A percentile compares a stretch with the other conserved stretches of the same genome.
Evolutionary conservation across 1,140 invertebrate species (phyloP).

Genomic region (Leucophenga varia): DNA sequence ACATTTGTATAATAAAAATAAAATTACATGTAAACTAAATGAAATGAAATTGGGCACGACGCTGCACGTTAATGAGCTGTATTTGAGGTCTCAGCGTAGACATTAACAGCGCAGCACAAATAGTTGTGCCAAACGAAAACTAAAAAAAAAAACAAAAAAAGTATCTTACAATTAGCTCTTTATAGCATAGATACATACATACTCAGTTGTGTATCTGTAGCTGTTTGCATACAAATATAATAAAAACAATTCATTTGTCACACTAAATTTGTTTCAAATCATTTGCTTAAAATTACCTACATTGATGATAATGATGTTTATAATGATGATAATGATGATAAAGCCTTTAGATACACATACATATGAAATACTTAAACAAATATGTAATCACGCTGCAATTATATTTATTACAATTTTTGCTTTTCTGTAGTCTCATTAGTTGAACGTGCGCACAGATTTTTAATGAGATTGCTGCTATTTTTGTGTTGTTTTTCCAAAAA

Average conservation of each 20-base stretch:
- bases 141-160: no score
- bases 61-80: conserved; percentile 40
- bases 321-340: no score
- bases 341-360: no score
- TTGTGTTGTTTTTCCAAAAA: conserved; percentile 51
- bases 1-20: no score
- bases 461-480: conserved; percentile 54
- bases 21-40: conserved; percentile 39
- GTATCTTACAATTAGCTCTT: no score
- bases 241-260: conserved; percentile 53
- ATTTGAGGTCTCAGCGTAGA: conserved; percentile 11
- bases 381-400: neutral
- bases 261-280: conserved; percentile 56
- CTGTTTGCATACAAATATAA: neutral
- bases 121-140: neutral
- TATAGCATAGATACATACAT: neutral
- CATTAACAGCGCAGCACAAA: conserved; percentile 13
- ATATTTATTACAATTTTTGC: conserved; percentile 29
- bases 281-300: conserved; percentile 55
- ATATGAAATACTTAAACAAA: no score
- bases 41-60: conserved; percentile 50
- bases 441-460: conserved; percentile 25
- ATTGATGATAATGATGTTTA: no score
- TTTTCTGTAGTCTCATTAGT: conserved; percentile 30
- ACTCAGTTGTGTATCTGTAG: neutral